Evolutionary conservation across 2,113 vertebrate genomes (phyloP).

Genomic region (Desmodus rotundus): DNA sequence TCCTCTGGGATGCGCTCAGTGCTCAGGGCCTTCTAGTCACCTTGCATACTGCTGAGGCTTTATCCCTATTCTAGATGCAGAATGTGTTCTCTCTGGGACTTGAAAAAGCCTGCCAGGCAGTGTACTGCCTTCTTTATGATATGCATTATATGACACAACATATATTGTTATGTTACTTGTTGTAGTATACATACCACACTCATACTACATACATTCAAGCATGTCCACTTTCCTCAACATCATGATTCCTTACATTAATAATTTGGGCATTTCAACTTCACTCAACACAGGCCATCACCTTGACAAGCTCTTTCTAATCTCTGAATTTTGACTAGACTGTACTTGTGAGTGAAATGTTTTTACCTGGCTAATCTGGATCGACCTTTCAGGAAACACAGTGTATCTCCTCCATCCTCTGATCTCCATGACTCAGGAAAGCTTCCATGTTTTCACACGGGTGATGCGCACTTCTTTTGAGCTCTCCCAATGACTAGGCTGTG

Average conservation of each 20-base stretch:
- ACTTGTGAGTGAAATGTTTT: not conserved
- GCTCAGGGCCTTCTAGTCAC: not conserved
- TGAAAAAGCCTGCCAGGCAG: not conserved
- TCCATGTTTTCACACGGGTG: not conserved
- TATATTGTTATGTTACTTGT: not conserved
- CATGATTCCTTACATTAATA: not conserved
- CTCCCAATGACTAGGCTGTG: not conserved
- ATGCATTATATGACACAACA: not conserved
- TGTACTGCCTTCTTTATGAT: not conserved
- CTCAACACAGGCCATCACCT: not conserved
- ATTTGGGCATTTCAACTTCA: not conserved
- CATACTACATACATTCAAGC: not conserved
- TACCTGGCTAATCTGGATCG: not conserved
- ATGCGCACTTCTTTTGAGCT: not conserved
- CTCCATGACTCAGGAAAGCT: rapidly evolving
- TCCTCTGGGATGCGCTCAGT: not conserved
- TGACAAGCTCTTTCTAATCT: not conserved
- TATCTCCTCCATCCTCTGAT: not conserved
- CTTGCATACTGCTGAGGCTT: not conserved
- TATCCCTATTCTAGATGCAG: not conserved
- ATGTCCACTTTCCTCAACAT: not conserved
- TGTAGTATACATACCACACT: rapidly evolving
- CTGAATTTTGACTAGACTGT: not conserved
- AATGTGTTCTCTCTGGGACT: not conserved
- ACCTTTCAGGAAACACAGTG: not conserved